phyloP scores from a whole-genome alignment of 2,888 invertebrate genomes.

The Ecliptopera silaceata region DNA sequence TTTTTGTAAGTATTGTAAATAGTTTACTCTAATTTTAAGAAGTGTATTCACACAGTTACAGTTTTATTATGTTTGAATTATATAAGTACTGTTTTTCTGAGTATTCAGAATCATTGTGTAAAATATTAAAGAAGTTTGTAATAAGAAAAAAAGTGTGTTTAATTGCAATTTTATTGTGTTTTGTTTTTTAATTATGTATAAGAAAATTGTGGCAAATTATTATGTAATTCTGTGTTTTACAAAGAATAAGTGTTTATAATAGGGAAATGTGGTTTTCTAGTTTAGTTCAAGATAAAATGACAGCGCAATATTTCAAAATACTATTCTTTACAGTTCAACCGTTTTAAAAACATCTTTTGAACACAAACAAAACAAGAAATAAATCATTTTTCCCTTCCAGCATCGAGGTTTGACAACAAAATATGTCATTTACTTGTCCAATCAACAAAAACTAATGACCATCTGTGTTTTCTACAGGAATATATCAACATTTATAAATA shows the following conservation, averaged over 20 bases:
- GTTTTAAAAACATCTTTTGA: conserved; percentile 5
- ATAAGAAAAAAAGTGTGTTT: no score
- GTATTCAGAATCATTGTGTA: no score
- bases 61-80: no score
- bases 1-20: no score
- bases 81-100: no score
- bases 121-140: no score
- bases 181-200: background rate
- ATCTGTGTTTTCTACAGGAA: conserved; percentile 79
- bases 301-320: conserved; percentile 46
- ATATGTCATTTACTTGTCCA: conserved; percentile 37
- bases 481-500: conserved; percentile 55
- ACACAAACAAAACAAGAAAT: conserved; percentile 33
- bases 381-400: conserved; percentile 60
- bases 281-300: conserved; percentile 17
- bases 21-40: no score
- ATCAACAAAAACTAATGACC: conserved; percentile 67
- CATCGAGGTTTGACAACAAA: conserved; percentile 54
- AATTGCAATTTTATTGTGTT: no score
- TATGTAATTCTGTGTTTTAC: no score
- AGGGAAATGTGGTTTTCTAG: no score
- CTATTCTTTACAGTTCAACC: background rate
- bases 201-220: background rate
- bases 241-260: no score
- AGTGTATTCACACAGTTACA: no score